A percentile compares a stretch with the other conserved stretches of the same genome.
Evolutionary conservation across 2,797 vertebrate species (phyloP).

Genomic region (Acanthurus lineatus): DNA sequence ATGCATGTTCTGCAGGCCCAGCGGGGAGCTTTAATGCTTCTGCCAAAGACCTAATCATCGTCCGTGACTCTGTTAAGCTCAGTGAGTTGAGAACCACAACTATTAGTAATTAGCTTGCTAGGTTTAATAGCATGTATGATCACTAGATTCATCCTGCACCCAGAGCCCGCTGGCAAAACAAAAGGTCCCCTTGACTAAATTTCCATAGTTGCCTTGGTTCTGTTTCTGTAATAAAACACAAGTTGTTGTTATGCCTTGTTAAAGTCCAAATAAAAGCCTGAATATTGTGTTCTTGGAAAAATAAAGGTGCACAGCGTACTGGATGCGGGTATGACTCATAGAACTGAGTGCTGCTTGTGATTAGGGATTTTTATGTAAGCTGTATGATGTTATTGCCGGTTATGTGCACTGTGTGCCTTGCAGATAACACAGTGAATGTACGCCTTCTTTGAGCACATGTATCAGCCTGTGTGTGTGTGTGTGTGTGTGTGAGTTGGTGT

Average conservation of each 20-base stretch:
- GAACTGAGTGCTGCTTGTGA: slow-evolving; percentile 60
- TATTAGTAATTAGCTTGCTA: slow-evolving; percentile 73
- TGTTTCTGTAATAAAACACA: slow-evolving; percentile 73
- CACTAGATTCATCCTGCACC: slow-evolving; percentile 57
- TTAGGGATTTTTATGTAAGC: slow-evolving; percentile 66
- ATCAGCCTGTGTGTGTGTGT: background rate
- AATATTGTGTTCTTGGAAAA: slow-evolving; percentile 75
- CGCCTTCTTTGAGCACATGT: slow-evolving; percentile 5
- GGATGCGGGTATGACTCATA: slow-evolving; percentile 63
- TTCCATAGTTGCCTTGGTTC: slow-evolving; percentile 64
- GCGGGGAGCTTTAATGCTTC: slow-evolving; percentile 42
- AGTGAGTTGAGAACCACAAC: slow-evolving; percentile 60
- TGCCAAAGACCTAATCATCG: slow-evolving; percentile 53
- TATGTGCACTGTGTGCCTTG: slow-evolving; percentile 53
- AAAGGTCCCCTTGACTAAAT: slow-evolving; percentile 55
- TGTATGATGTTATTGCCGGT: slow-evolving; percentile 54
- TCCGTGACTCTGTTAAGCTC: slow-evolving; percentile 51
- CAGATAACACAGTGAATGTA: slow-evolving; percentile 51
- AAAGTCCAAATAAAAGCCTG: slow-evolving; percentile 77
- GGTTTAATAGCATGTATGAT: slow-evolving; percentile 72
- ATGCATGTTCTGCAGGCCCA: slow-evolving; percentile 44
- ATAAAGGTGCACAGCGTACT: slow-evolving; percentile 48
- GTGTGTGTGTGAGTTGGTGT: slow-evolving; percentile 19
- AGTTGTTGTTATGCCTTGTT: slow-evolving; percentile 79
- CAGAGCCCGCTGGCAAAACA: slow-evolving; percentile 65